Conservation (phyloP, 1,140 invertebrate genomes). For the Solen grandis region DNA sequence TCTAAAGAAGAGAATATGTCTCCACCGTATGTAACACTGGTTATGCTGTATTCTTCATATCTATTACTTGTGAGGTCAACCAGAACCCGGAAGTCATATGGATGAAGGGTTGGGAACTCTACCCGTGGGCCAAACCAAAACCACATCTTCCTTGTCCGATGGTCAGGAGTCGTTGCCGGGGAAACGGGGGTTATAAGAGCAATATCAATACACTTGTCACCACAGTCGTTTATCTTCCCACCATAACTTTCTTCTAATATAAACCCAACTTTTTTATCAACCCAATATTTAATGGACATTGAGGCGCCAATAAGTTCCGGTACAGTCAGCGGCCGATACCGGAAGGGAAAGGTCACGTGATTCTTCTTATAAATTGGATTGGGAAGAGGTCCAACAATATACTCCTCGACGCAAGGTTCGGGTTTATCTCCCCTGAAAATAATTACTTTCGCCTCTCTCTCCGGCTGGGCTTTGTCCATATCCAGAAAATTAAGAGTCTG, state of each 20-base stretch:
- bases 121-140: slow-evolving; percentile 54
- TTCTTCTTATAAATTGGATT: slow-evolving; percentile 42
- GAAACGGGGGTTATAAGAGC: slow-evolving; percentile 55
- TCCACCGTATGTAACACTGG: slow-evolving; percentile 59
- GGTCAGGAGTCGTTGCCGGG: slow-evolving; percentile 34
- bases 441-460: slow-evolving; percentile 60
- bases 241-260: slow-evolving; percentile 43
- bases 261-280: slow-evolving; percentile 44
- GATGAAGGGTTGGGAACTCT: slow-evolving; percentile 58
- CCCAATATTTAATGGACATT: slow-evolving; percentile 32
- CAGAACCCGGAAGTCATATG: slow-evolving; percentile 63
- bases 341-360: slow-evolving; percentile 13
- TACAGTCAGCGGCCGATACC: slow-evolving; percentile 27
- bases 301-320: slow-evolving; percentile 37
- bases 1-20: slow-evolving; percentile 48
- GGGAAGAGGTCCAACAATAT: slow-evolving; percentile 63
- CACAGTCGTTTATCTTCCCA: slow-evolving; percentile 54
- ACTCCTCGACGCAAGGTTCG: slow-evolving; percentile 63
- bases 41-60: slow-evolving; percentile 49
- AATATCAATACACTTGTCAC: slow-evolving; percentile 49
- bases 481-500: slow-evolving; percentile 62
- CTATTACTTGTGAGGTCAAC: slow-evolving; percentile 50
- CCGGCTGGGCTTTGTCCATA: slow-evolving; percentile 46
- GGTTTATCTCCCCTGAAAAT: slow-evolving; percentile 63
- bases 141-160: slow-evolving; percentile 59